Evolutionary conservation across 2,797 vertebrate genomes (phyloP).

Genomic region (Helarctos malayanus): DNA sequence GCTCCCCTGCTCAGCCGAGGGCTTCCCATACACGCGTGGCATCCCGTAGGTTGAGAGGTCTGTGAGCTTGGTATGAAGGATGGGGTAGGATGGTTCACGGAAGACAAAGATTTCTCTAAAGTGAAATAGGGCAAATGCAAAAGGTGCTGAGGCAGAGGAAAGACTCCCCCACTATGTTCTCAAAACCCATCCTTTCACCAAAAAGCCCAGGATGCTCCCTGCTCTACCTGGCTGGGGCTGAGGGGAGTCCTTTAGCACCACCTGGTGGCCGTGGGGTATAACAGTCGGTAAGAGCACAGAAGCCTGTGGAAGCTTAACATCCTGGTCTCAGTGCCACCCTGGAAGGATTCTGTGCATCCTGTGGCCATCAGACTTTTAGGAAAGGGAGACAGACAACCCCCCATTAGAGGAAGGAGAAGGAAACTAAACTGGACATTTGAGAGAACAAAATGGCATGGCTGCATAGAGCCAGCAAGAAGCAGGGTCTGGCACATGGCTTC

Average conservation of each 20-base stretch:
- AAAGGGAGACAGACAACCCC: neutral
- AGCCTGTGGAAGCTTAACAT: neutral
- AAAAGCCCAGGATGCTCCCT: neutral
- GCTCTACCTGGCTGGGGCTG: rapidly evolving
- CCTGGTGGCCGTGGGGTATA: neutral
- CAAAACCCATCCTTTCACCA: no score
- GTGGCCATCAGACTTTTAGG: neutral
- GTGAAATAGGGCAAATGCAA: neutral
- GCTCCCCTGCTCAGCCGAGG: neutral
- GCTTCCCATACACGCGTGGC: neutral
- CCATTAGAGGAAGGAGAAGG: neutral
- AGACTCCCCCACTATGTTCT: neutral
- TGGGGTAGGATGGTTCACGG: neutral
- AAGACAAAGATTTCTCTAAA: neutral
- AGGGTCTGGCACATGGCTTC: neutral
- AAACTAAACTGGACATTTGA: no score
- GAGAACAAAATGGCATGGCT: neutral
- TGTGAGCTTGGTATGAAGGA: neutral
- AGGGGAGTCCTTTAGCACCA: neutral
- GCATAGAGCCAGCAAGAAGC: neutral
- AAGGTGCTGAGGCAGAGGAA: neutral
- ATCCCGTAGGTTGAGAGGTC: neutral
- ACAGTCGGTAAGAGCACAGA: neutral
- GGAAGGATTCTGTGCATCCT: neutral
- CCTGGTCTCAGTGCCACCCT: no score